Percentiles rank a stretch among this genome's conserved stretches.
These are phyloP conservation scores for Halocaridina rubra DNA, from an alignment of 2,888 invertebrate genomes.

Conservation along the genomic window DNA sequence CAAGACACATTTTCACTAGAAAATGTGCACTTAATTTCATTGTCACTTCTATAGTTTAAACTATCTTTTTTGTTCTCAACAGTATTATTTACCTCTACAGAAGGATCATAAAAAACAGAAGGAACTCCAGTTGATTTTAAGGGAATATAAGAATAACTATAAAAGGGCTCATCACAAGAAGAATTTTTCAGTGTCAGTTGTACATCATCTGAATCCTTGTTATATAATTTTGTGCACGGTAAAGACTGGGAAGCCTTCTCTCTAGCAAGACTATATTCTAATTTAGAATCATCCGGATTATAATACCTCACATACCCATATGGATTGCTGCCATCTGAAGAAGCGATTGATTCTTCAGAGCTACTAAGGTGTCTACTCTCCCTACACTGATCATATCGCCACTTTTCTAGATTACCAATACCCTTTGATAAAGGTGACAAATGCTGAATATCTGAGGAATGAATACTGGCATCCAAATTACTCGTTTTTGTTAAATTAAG, in stretches of 20 bases:
- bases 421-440: not conserved
- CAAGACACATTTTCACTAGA: not conserved
- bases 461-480: no score
- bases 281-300: slow-evolving; percentile 70
- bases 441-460: no score
- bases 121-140: not conserved
- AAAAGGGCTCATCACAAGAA: slow-evolving; percentile 20
- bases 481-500: not conserved
- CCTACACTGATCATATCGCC: slow-evolving; percentile 17
- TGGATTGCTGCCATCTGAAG: slow-evolving; percentile 73
- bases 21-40: not conserved
- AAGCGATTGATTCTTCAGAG: slow-evolving; percentile 32
- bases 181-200: slow-evolving; percentile 2
- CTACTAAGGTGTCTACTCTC: slow-evolving; percentile 9
- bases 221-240: slow-evolving; percentile 22
- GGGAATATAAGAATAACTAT: not conserved
- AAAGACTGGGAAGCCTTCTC: not conserved
- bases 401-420: slow-evolving; percentile 29
- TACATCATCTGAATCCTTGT: not conserved
- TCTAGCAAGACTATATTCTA: slow-evolving; percentile 64
- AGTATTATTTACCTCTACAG: no score
- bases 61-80: not conserved
- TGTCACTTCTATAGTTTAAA: not conserved
- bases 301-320: slow-evolving; percentile 78
- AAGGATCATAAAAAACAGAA: no score